Base-by-base conservation (phyloP, 2,113 vertebrate species). In the Holacanthus passer region DNA sequence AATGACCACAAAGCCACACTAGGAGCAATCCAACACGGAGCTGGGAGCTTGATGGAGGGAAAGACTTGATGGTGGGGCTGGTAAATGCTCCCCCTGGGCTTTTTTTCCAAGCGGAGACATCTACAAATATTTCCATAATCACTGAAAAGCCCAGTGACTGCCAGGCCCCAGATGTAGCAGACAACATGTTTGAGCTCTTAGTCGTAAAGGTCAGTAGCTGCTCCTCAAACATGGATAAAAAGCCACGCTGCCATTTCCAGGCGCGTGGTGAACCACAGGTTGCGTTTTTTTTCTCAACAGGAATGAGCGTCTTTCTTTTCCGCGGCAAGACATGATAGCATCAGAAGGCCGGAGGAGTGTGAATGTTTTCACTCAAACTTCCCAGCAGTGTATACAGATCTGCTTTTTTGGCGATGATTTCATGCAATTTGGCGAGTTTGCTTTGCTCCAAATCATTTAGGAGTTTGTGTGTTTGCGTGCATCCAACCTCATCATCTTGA, bases 41-140 rank as follows among this genome's bases (percentile, higher is more conserved):
- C 81, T 68, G 67, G 59, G 78, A 83, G 77, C 43, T 52, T 56
- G 72, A 43, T 70, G 45, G 77, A 79, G 37, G 52, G 43, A 7
- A 47, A 50, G 59, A 43, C 47, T 43, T 74, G 81, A 88, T 87
- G 79, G 74, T 74, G 62, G 65, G 62, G 35, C 64, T 43, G 4
- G 43, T 87, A 89, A 89, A 91, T 47, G 82, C 68, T 86, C 88
- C 84, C 81, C 62, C 76, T 79, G 79, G 90, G n/a, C n/a, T n/a
- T 35, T 81, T 67, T 80, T 75, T 86, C 31, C 79, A 60, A 70
- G 82, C 55, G 52, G 71, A 86, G 66, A 71, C 78, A 71, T 82
- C 80, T 82, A 87, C 88, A 90, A 88, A 90, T 84, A 93, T 93
- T 91, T 88, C 86, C 86, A 91, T 92, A 90, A 92, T 88, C 80